Evolutionary conservation across 2,888 invertebrate genomes (phyloP).

Genomic region (Minunthozetes semirufus): DNA sequence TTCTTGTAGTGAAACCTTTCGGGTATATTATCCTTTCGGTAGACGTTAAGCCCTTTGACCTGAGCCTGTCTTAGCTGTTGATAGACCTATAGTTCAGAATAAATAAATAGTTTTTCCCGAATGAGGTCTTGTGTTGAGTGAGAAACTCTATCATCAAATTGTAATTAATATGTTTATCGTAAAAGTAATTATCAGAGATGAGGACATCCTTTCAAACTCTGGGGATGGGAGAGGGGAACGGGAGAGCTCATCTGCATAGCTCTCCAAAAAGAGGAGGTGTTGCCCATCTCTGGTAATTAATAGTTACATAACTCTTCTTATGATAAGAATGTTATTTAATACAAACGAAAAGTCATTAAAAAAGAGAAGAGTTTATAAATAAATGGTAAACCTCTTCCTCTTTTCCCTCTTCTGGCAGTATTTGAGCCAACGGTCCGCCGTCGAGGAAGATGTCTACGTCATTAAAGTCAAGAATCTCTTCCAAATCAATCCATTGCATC

Average conservation of each 20-base stretch:
- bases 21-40: conserved; percentile 42
- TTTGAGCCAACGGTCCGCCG: conserved; percentile 40
- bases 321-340: conserved; percentile 41
- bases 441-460: conserved; percentile 38
- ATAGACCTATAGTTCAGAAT: conserved; percentile 36
- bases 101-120: not conserved
- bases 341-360: not conserved
- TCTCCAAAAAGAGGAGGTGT: no score
- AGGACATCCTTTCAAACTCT: no score
- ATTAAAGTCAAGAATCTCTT: conserved; percentile 39
- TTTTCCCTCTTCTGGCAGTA: conserved; percentile 40
- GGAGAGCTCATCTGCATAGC: no score
- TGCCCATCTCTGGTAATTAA: no score
- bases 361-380: conserved; percentile 28
- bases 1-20: conserved; percentile 42
- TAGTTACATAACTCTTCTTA: conserved; percentile 40
- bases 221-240: no score
- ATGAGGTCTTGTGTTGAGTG: not conserved
- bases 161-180: not conserved
- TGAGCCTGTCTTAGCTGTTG: conserved; percentile 39
- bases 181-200: no score
- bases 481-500: conserved; percentile 41
- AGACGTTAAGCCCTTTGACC: conserved; percentile 42
- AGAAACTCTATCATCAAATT: not conserved
- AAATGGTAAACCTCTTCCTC: conserved; percentile 36